phyloP scores from a whole-genome alignment of 2,888 invertebrate species.

The Drosophila subquinaria region DNA sequence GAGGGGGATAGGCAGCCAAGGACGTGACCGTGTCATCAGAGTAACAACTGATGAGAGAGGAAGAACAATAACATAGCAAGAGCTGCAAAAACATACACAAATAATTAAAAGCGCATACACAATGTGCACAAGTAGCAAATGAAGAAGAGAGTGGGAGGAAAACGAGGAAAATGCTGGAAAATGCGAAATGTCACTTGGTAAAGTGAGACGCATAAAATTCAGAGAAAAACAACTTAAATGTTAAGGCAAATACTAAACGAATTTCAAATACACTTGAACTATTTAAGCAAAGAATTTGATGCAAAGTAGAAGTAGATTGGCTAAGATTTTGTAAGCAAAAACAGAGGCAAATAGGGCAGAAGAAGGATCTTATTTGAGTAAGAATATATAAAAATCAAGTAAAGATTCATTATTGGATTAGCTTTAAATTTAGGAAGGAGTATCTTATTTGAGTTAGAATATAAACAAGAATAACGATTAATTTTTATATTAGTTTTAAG shows the following conservation, averaged over 20 bases:
- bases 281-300: background rate
- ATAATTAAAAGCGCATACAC: slow-evolving; percentile 72
- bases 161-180: background rate
- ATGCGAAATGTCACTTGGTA: slow-evolving; percentile 25
- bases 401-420: no score
- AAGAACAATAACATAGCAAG: slow-evolving; percentile 37
- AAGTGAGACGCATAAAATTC: slow-evolving; percentile 27
- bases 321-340: background rate
- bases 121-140: slow-evolving; percentile 34
- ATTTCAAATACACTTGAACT: slow-evolving; percentile 17
- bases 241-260: background rate
- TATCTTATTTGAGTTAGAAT: no score
- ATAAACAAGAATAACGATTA: no score
- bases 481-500: no score
- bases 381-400: no score
- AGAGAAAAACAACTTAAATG: slow-evolving; percentile 7
- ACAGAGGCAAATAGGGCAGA: no score
- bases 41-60: slow-evolving; percentile 26
- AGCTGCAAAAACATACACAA: slow-evolving; percentile 48
- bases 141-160: background rate
- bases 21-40: slow-evolving; percentile 25
- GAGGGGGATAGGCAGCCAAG: slow-evolving; percentile 26
- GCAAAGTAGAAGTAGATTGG: background rate
- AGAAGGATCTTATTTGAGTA: no score
- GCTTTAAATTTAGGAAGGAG: no score